These are phyloP conservation scores for Bursaphelenchus okinawaensis DNA, from an alignment of 2,888 invertebrate species.

Conservation along the genomic window DNA sequence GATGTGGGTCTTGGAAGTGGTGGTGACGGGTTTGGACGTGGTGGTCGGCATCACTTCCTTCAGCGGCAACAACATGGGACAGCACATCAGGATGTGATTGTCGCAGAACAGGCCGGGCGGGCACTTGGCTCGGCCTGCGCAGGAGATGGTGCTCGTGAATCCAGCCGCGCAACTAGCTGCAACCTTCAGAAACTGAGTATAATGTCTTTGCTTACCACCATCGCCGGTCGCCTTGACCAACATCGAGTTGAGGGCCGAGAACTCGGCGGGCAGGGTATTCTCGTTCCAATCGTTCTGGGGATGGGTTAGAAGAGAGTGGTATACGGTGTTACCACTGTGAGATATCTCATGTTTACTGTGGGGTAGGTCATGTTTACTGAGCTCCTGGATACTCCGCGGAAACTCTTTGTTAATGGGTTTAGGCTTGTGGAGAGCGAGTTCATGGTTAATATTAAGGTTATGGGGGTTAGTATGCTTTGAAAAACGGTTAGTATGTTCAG, in stretches of 20 bases:
- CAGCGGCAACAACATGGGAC: constrained; percentile 50
- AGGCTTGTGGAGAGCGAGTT: too few species aligned
- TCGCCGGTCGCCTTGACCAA: constrained; percentile 48
- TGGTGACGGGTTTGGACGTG: not conserved
- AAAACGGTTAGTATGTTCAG: not conserved
- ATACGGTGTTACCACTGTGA: constrained; percentile 10
- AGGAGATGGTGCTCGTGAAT: constrained; percentile 34
- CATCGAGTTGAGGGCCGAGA: constrained; percentile 42
- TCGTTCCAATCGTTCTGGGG: constrained; percentile 44
- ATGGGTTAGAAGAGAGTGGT: constrained; percentile 1
- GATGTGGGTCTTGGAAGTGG: not conserved
- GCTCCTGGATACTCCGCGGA: too few species aligned
- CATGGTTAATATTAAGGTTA: not conserved
- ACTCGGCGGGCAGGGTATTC: constrained; percentile 40
- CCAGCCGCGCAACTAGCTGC: constrained; percentile 46
- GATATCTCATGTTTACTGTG: not conserved
- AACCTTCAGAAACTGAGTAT: constrained; percentile 3
- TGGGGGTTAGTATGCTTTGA: not conserved
- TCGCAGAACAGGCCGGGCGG: constrained; percentile 53
- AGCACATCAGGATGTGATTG: constrained; percentile 39
- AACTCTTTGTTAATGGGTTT: too few species aligned
- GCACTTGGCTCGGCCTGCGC: constrained; percentile 27
- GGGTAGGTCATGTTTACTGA: too few species aligned
- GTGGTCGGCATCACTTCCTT: constrained; percentile 25
- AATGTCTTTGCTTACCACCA: constrained; percentile 35